phyloP scores from a whole-genome alignment of 2,797 vertebrate genomes.

The Pitangus sulphuratus region DNA sequence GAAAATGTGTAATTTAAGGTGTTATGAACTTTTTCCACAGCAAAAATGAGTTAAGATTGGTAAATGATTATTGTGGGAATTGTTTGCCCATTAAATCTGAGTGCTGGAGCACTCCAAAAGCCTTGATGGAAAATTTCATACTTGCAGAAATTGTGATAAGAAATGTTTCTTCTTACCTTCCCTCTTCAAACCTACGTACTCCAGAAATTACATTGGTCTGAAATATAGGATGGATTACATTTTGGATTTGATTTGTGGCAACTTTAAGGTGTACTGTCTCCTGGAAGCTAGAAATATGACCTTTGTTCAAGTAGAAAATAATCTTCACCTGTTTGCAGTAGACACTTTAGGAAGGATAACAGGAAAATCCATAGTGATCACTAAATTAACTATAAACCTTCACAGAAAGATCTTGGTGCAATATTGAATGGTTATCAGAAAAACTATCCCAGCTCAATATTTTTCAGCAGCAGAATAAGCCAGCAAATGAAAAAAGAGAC shows the following conservation, averaged over 20 bases:
- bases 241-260: not conserved
- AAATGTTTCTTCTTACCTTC: not conserved
- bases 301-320: not conserved
- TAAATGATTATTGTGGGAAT: not conserved
- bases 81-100: not conserved
- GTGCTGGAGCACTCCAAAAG: not conserved
- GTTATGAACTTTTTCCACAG: not conserved
- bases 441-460: not conserved
- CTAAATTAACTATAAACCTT: not conserved
- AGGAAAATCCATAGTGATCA: not conserved
- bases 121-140: not conserved
- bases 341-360: not conserved
- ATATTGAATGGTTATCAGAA: not conserved
- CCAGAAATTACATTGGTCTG: not conserved
- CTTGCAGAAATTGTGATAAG: not conserved
- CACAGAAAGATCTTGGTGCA: not conserved
- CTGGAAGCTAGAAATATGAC: not conserved
- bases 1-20: not conserved
- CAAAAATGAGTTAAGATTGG: not conserved
- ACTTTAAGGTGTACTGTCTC: not conserved
- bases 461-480: not conserved
- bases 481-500: not conserved
- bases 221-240: not conserved
- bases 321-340: not conserved
- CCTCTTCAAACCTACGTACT: fast-evolving